These are phyloP conservation scores for Eleginops maclovinus DNA, from an alignment of 2,113 vertebrate genomes.

Conservation along the genomic window DNA sequence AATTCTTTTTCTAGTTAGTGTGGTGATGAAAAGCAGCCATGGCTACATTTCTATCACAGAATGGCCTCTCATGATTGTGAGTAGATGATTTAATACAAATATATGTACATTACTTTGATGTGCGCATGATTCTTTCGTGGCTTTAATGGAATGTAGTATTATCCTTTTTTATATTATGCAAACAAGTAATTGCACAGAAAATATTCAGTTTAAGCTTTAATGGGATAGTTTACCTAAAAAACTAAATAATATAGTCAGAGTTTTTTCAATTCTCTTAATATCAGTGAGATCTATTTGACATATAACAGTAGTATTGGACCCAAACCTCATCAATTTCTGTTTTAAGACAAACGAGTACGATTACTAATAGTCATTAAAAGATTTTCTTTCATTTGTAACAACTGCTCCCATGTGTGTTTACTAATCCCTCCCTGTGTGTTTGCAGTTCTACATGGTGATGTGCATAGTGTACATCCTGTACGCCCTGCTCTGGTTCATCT, in stretches of 20 bases:
- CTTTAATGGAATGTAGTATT: too few species aligned
- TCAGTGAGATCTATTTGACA: too few species aligned
- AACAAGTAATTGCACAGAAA: not conserved
- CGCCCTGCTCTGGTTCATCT: constrained; percentile 89
- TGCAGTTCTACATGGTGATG: constrained; percentile 92
- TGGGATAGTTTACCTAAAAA: not conserved
- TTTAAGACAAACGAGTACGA: not conserved
- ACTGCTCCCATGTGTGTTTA: constrained; percentile 29
- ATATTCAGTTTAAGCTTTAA: not conserved
- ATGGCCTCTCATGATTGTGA: constrained; percentile 94
- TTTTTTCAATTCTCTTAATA: too few species aligned
- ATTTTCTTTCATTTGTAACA: constrained; percentile 7
- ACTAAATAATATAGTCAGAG: too few species aligned
- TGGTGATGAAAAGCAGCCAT: constrained; percentile 88
- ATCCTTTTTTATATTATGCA: constrained; percentile 2
- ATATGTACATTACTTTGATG: not conserved
- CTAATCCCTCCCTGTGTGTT: constrained; percentile 29
- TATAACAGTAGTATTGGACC: too few species aligned
- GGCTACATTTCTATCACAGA: constrained; percentile 92
- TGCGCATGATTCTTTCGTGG: not conserved
- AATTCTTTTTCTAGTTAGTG: constrained; percentile 81
- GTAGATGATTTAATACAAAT: constrained; percentile 60
- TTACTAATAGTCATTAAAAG: too few species aligned
- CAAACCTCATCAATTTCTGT: too few species aligned
- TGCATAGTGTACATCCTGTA: constrained; percentile 89